These are phyloP conservation scores for Ariolimax columbianus DNA, from an alignment of 2,888 invertebrate genomes.

Conservation along the genomic window DNA sequence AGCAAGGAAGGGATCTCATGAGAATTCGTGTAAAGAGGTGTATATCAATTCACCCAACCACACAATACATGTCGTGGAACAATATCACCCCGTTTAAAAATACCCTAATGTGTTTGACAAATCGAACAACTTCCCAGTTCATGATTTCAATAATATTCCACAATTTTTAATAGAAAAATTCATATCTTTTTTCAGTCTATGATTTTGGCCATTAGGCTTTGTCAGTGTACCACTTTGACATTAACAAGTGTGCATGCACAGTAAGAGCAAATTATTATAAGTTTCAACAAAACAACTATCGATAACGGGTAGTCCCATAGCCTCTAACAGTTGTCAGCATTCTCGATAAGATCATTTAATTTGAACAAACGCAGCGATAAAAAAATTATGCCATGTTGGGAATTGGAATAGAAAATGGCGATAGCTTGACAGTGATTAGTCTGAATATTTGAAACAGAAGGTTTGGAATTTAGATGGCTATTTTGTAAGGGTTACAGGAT, in stretches of 20 bases:
- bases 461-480: neutral
- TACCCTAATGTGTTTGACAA: too few relatives aligned
- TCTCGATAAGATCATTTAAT: neutral
- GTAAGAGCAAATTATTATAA: neutral
- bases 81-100: too few relatives aligned
- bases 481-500: neutral
- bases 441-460: neutral
- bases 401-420: neutral
- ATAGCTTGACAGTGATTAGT: neutral
- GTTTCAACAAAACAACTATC: constrained; percentile 3
- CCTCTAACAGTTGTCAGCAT: constrained; percentile 15
- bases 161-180: too few relatives aligned
- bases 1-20: too few relatives aligned
- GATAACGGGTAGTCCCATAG: constrained; percentile 17
- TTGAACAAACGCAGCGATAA: neutral
- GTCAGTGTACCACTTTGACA: neutral
- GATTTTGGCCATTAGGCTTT: neutral
- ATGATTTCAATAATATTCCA: too few relatives aligned
- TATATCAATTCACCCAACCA: too few relatives aligned
- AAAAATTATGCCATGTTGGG: neutral
- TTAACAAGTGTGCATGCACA: neutral
- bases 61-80: too few relatives aligned
- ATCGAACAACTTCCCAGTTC: too few relatives aligned
- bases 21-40: too few relatives aligned
- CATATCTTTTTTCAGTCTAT: too few relatives aligned